Evolutionary conservation across 2,113 vertebrate genomes (phyloP).

Genomic region (Smithornis capensis): DNA sequence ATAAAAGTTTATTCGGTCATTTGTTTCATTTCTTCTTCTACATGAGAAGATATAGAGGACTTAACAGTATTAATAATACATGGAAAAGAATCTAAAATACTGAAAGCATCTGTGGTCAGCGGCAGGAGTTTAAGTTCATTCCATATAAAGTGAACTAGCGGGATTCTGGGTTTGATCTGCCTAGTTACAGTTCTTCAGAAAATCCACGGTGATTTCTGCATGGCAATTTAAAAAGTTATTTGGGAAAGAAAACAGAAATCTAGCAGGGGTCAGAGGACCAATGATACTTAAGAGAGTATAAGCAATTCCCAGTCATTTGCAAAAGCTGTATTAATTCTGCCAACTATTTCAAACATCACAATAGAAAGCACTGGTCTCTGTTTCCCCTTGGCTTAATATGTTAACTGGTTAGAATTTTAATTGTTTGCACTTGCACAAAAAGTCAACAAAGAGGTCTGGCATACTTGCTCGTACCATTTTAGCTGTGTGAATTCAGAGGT

Average conservation of each 20-base stretch:
- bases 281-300: neutral
- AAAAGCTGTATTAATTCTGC: neutral
- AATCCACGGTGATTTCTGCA: neutral
- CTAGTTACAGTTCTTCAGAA: neutral
- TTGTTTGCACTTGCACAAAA: neutral
- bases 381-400: neutral
- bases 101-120: neutral
- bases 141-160: neutral
- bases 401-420: neutral
- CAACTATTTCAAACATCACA: neutral
- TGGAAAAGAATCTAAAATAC: neutral
- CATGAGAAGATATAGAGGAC: neutral
- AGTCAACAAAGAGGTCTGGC: neutral
- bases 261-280: neutral
- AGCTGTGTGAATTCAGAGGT: neutral
- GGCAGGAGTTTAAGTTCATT: neutral
- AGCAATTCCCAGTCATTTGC: neutral
- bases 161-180: neutral
- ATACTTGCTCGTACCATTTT: neutral
- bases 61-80: neutral
- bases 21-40: neutral
- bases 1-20: neutral
- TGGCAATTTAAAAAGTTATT: neutral
- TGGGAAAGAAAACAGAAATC: neutral
- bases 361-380: neutral